Evolutionary conservation across 2,797 vertebrate species (phyloP), one percentile per base, ranked within the genome.

Genomic region (Pogoniulus pusillus): DNA sequence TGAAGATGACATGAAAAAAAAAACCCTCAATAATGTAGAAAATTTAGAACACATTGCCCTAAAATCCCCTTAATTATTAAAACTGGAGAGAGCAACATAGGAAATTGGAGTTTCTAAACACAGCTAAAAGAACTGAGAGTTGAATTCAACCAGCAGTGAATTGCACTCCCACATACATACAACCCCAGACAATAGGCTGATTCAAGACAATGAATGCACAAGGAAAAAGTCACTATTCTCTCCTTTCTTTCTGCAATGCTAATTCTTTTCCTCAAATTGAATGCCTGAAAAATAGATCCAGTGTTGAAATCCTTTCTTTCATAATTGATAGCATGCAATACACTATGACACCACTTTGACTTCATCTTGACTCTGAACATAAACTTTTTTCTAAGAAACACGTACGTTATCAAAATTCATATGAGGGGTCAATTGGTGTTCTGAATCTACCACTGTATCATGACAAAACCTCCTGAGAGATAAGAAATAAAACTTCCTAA

Each of bases 161-260:
- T 87, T 96, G 86, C 71, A 96, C 96, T 96, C 96, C 97, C 98
- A 97, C 98, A 97, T 96, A 96, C 14, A 32, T 93, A 93, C 83
- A 91, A 86, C 78, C 71, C 60, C 79, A 95, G 95, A 97, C 96
- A 97, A 97, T 97, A 94, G 91, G 72, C 91, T 95, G 95, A 97
- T 97, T 97, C 94, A 97, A 96, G 95, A 96, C 96, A 97, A 97
- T 96, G 91, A 94, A 97, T 97, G 96, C 96, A 97, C 96, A 97
- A 97, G 95, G 96, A 96, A 96, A 96, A 96, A 96, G 97, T 98
- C 89, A 95, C 82, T 94, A 84, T 97, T 97, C 97, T 98, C 96
- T 97, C 96, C 53, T 96, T 88, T 92, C 84, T 97, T 97, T 98
- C 98, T 98, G 97, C 98, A 98, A 97, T 98, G 97, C 96, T 97